A percentile compares a stretch with the other conserved stretches of the same genome.
Conservation (phyloP, 2,888 invertebrate genomes). For the Lithophane leautieri region DNA sequence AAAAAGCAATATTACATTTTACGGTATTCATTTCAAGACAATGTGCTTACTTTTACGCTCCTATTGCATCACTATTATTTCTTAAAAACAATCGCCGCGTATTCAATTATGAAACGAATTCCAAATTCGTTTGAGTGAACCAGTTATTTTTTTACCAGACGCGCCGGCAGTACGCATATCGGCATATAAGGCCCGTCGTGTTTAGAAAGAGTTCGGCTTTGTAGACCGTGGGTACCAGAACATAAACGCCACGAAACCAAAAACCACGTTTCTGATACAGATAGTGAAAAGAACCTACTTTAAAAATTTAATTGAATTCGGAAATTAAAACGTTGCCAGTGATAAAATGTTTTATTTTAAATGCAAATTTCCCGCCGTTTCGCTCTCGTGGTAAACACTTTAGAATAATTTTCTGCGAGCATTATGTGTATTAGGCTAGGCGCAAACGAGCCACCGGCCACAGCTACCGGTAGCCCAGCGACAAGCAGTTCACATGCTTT, state of each 20-base stretch:
- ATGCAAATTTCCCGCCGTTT: constrained; percentile 46
- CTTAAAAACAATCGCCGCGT: background rate
- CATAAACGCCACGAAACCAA: background rate
- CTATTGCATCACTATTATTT: background rate
- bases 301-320: constrained; percentile 24
- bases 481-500: background rate
- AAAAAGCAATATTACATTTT: background rate
- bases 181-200: background rate
- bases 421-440: background rate
- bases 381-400: constrained; percentile 17
- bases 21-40: background rate
- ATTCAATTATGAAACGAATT: background rate
- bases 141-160: background rate
- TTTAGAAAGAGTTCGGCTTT: background rate
- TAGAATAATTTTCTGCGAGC: constrained; percentile 29
- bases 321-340: constrained; percentile 34
- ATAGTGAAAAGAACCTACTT: background rate
- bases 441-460: background rate
- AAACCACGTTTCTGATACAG: background rate
- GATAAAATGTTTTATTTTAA: constrained; percentile 49
- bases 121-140: background rate
- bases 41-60: background rate
- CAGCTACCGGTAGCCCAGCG: background rate
- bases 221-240: background rate
- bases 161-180: background rate